Evolutionary conservation across 1,140 invertebrate species (phyloP).

Genomic region (Liolophura sinensis): DNA sequence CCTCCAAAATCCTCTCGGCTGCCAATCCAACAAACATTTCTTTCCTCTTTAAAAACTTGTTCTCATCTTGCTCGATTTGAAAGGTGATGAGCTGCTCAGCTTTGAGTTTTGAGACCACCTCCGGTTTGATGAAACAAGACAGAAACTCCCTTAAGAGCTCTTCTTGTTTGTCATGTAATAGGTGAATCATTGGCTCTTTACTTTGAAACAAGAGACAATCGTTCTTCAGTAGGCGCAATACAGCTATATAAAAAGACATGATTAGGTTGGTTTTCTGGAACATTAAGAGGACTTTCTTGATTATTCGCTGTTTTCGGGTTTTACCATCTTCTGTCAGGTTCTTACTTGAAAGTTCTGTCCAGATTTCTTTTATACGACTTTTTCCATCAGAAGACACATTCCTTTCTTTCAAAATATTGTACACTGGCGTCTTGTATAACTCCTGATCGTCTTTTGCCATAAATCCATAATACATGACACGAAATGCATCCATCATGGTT

Average conservation of each 20-base stretch:
- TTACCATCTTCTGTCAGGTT: conserved; percentile 21
- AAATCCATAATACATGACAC: conserved; percentile 27
- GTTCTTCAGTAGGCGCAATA: conserved; percentile 22
- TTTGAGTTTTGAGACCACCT: conserved; percentile 6
- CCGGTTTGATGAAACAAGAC: conserved; percentile 23
- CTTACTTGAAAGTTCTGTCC: conserved; percentile 9
- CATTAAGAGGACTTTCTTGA: conserved; percentile 13
- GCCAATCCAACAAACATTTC: conserved; percentile 18
- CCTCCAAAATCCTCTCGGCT: neutral
- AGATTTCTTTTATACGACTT: conserved; percentile 10
- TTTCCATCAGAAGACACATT: conserved; percentile 2
- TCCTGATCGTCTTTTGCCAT: conserved; percentile 5
- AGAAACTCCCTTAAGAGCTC: conserved; percentile 20
- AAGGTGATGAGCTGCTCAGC: conserved; percentile 5
- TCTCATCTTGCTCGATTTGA: neutral
- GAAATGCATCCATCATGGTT: conserved; percentile 19
- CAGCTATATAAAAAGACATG: conserved; percentile 12
- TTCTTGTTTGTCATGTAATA: conserved; percentile 22
- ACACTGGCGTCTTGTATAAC: conserved; percentile 1
- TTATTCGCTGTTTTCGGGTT: conserved; percentile 16
- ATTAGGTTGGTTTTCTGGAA: conserved; percentile 14
- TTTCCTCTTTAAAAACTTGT: conserved; percentile 1
- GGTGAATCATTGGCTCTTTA: conserved; percentile 24
- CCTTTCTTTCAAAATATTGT: conserved; percentile 5
- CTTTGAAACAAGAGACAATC: conserved; percentile 24